Conservation (phyloP, 2,888 invertebrate species). For the Cyaniris semiargus region DNA sequence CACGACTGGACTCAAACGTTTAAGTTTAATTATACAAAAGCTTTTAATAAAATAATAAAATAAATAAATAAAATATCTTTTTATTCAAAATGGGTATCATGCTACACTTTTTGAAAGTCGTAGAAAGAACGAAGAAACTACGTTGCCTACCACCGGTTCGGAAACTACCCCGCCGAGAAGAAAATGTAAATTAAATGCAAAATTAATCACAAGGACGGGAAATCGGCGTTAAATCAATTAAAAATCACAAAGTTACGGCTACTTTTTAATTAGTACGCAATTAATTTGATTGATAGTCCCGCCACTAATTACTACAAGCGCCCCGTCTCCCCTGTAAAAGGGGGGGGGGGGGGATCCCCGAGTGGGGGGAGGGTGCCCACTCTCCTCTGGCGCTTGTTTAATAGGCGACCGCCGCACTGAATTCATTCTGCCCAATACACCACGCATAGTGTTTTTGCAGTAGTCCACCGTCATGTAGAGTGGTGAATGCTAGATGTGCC, state of each 20-base stretch:
- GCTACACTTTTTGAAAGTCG: no score
- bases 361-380: not conserved
- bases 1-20: not conserved
- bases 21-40: not conserved
- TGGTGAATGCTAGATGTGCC: not conserved
- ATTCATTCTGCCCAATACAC: slow-evolving; percentile 8
- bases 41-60: no score
- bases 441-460: slow-evolving; percentile 7
- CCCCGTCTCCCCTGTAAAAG: not conserved
- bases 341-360: not conserved
- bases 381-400: not conserved
- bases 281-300: slow-evolving; percentile 42
- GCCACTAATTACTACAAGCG: slow-evolving; percentile 35
- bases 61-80: no score
- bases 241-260: slow-evolving; percentile 27
- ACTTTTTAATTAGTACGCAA: slow-evolving; percentile 42
- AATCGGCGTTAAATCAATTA: slow-evolving; percentile 28
- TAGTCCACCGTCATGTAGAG: not conserved
- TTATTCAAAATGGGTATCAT: no score
- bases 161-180: no score
- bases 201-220: slow-evolving; percentile 5
- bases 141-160: no score
- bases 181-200: not conserved
- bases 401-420: slow-evolving; percentile 6
- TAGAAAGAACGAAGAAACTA: no score